These are phyloP conservation scores for Stigmatopora nigra DNA, from an alignment of 2,113 vertebrate genomes.

Conservation along the genomic window DNA sequence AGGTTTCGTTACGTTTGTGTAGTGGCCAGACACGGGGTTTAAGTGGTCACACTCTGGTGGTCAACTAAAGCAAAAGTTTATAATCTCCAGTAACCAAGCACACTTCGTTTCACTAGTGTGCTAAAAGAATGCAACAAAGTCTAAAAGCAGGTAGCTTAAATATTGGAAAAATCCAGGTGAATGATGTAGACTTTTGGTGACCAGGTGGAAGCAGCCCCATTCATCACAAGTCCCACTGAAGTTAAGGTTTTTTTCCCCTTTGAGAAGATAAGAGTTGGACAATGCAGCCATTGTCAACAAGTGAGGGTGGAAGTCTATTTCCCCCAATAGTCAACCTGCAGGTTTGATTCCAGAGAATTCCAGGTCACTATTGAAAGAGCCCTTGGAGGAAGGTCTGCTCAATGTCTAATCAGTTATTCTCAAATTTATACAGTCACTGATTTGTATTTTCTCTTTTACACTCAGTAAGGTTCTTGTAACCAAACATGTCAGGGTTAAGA, in stretches of 20 bases:
- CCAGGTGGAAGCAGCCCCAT: neutral
- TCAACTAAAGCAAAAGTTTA: slow-evolving; percentile 17
- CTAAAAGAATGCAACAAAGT: slow-evolving; percentile 28
- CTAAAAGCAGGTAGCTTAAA: neutral
- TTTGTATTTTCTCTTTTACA: too few species aligned
- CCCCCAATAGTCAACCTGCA: slow-evolving; percentile 23
- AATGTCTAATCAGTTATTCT: slow-evolving; percentile 22
- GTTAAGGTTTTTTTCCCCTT: neutral
- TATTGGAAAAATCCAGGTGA: neutral
- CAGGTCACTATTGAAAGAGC: slow-evolving; percentile 2
- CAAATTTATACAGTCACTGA: too few species aligned
- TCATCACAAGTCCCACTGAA: slow-evolving; percentile 1
- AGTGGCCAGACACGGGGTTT: neutral
- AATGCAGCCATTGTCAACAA: slow-evolving; percentile 49
- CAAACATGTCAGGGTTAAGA: too few species aligned
- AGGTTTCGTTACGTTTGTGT: slow-evolving; percentile 13
- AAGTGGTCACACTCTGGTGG: slow-evolving; percentile 28
- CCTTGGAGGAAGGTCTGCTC: neutral
- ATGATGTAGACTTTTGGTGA: neutral
- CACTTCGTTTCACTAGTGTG: slow-evolving; percentile 3
- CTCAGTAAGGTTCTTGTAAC: too few species aligned
- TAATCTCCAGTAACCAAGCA: slow-evolving; percentile 10
- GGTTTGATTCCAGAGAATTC: slow-evolving; percentile 31
- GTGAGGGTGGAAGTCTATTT: slow-evolving; percentile 29
- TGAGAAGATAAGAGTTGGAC: slow-evolving; percentile 35